These are phyloP conservation scores for Tricholaema leucomelas DNA, from an alignment of 2,113 vertebrate species.

Conservation along the genomic window DNA sequence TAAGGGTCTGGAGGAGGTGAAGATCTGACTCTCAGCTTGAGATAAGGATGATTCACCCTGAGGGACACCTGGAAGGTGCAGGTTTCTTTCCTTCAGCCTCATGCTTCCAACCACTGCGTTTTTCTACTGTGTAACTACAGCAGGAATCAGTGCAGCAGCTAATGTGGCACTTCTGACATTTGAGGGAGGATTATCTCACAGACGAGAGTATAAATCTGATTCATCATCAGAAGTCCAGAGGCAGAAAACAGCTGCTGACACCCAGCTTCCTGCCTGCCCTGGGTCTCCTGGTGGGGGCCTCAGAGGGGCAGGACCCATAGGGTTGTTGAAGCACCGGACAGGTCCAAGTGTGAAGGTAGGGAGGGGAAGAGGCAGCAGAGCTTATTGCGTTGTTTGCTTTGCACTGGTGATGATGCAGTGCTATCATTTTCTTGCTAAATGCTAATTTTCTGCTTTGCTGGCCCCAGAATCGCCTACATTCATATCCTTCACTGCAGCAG, in stretches of 20 bases:
- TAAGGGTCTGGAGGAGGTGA: neutral
- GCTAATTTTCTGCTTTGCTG: slow-evolving; percentile 70
- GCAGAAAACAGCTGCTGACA: neutral
- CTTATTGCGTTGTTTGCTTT: neutral
- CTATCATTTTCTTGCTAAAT: slow-evolving; percentile 57
- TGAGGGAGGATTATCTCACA: neutral
- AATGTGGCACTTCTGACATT: slow-evolving; percentile 11
- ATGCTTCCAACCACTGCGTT: accelerated
- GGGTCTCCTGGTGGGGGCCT: neutral
- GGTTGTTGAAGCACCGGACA: neutral
- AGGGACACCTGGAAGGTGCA: neutral
- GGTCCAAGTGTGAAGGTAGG: neutral
- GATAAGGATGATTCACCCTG: neutral
- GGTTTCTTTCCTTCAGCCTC: neutral
- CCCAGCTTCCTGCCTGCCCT: neutral
- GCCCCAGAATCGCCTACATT: slow-evolving; percentile 41
- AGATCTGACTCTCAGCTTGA: neutral
- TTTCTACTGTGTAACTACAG: slow-evolving; percentile 14
- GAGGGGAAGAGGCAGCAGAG: neutral
- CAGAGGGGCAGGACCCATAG: accelerated
- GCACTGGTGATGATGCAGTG: slow-evolving; percentile 42
- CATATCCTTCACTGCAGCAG: slow-evolving; percentile 39
- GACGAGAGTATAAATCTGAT: neutral
- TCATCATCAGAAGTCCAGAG: neutral
- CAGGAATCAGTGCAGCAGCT: neutral